Base-by-base conservation (phyloP, 2,113 vertebrate genomes). In the Syngnathus floridae region DNA sequence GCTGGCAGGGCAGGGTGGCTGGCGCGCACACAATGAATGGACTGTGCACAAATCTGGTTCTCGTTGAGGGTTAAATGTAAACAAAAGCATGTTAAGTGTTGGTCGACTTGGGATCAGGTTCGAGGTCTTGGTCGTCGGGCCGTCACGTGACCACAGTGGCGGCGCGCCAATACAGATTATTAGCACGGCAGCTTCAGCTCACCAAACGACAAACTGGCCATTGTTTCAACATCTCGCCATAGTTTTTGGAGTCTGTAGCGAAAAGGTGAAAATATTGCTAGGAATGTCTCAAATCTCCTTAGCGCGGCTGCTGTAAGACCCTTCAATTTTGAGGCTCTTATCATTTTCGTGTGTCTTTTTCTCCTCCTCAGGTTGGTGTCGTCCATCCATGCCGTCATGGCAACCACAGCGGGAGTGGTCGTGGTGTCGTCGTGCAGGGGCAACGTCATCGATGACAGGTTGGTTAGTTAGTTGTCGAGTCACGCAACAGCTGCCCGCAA, bases 311-410 rank as follows among this genome's bases (percentile, higher is more conserved):
- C 36, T 56, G 19, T 31, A 31, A 35, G 31, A 37, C 55, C 35
- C 54, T 38, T 19, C 19, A 9, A n/a, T 51, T 8, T 51, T 9
- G 21, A 4, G 49, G 17, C 21, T 55, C 31, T 26, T 22, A 41
- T 40, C 17, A 59, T 55, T 21, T 7, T 17, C 3, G 12, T 14
- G 26, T 48, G 26, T 63, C 4, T 51, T 51, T 66, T 64, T n/a
- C 73, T 12, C 73, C n/a, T 74, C 66, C 45, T 69, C 84, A 99
- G 96, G 77, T 66, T 98, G 77, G 95, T 98, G 72, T 99, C 95
- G 22, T 95, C 87, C 0, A 89, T 96, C 77, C 96, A 98, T 61
- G 96, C 95, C 40, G 75, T 91, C 51, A 91, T 98, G 92, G 95
- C 95, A 11, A 94, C 94, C 3, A 84, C 87, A 9, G 93, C 93